Conservation (phyloP, 1,140 invertebrate genomes). For the Drosophila mauritiana region DNA sequence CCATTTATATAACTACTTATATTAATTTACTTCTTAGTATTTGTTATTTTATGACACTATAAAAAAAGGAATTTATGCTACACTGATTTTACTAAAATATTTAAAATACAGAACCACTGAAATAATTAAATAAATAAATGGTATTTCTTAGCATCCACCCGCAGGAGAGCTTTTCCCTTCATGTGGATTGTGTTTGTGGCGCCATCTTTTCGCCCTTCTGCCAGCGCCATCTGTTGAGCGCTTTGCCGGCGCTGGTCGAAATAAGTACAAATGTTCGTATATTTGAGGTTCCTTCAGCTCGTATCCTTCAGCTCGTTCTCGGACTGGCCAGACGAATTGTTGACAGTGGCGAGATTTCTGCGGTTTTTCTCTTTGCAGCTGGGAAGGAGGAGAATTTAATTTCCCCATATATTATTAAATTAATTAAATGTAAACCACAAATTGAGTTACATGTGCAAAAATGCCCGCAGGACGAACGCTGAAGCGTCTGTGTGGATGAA, state of each 20-base stretch:
- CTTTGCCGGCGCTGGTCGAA: constrained; percentile 10
- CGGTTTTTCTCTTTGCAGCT: constrained; percentile 34
- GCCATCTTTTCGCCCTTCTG: constrained; percentile 24
- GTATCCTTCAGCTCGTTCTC: constrained; percentile 4
- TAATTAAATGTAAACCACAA: constrained; percentile 80
- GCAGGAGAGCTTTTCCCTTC: constrained; percentile 36
- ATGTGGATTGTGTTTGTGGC: constrained; percentile 61
- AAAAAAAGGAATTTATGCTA: not conserved
- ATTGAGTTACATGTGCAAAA: constrained; percentile 81
- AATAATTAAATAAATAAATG: no score
- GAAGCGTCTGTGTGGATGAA: constrained; percentile 24
- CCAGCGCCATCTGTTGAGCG: constrained; percentile 55
- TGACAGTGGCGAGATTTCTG: constrained; percentile 50
- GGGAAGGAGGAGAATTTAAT: constrained; percentile 29
- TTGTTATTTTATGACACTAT: not conserved
- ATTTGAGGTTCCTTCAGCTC: constrained; percentile 3
- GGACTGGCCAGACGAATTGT: constrained; percentile 23
- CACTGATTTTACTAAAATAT: not conserved
- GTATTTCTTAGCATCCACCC: constrained; percentile 1
- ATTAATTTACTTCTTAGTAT: no score
- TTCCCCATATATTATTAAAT: constrained; percentile 73
- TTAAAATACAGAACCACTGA: not conserved
- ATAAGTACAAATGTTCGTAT: not conserved
- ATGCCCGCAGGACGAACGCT: constrained; percentile 53
- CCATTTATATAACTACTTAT: no score